These are phyloP conservation scores for Trachemys scripta DNA, from an alignment of 2,113 vertebrate species.

Conservation along the genomic window DNA sequence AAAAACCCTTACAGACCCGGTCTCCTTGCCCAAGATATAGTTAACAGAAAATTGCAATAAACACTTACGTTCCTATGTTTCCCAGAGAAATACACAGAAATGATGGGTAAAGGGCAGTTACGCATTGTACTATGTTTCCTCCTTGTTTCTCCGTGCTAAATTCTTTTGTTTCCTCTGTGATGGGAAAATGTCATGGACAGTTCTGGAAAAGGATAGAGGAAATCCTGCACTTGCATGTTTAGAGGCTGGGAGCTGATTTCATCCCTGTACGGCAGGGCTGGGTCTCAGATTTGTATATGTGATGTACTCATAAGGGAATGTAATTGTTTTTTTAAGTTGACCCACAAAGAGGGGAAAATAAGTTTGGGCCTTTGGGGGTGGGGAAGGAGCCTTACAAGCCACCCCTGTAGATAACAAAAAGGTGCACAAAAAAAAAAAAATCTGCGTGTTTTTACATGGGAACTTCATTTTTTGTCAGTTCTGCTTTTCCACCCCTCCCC, in stretches of 20 bases:
- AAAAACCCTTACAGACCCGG: neutral
- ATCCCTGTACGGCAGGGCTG: neutral
- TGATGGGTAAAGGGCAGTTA: neutral
- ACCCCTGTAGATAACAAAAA: neutral
- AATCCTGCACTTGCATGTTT: neutral
- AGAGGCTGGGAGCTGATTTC: neutral
- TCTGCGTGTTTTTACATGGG: neutral
- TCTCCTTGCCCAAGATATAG: neutral
- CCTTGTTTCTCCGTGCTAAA: neutral
- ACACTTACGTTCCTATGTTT: neutral
- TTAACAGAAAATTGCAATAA: neutral
- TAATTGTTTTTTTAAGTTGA: neutral
- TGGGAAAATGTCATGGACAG: neutral
- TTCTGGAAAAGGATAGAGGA: neutral
- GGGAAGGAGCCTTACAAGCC: neutral
- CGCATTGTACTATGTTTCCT: neutral
- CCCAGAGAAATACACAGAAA: neutral
- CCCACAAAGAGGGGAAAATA: neutral
- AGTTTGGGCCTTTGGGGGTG: neutral
- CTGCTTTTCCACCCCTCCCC: neutral
- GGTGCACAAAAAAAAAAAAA: neutral
- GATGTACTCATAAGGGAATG: neutral
- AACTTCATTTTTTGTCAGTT: neutral
- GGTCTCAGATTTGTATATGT: neutral
- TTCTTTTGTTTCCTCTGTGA: neutral